Base-by-base conservation (phyloP, 2,888 invertebrate species). In the Ptychoptera albimana region DNA sequence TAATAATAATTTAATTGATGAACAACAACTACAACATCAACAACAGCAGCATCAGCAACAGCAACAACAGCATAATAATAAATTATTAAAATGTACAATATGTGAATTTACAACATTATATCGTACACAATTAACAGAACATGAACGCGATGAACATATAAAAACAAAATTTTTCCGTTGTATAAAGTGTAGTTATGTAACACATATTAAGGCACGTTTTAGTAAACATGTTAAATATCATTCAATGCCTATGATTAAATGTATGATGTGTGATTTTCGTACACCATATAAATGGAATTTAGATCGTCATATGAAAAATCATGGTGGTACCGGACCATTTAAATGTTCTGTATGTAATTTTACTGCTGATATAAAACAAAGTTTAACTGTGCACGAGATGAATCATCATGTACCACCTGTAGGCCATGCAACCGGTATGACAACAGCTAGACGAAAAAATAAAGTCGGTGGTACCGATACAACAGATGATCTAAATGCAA, bases 201-300 rank as follows among this genome's bases (percentile, higher is more conserved):
- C 92, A 2, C 86, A 88, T 63, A 84, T 91, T 57, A 82, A 83
- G 58, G 83, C 87, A 43, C 75, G 89, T 46, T 92, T 79, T 60
- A 88, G 88, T 47, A 92, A 92, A 61, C 92, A 92, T 61, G 86
- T 91, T 42, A 88, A 88, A 59, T 89, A 89, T 63, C 91, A 91
- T 63, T 85, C 87, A 46, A 88, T 87, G 84, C 91, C 84, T 54
- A 89, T 87, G 83, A 89, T 88, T 53, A 89, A 91, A 66, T 94
- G 93, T 64, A 82, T 82, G 46, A 79, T 86, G 62, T 94, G 94
- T 66, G 88, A 91, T 59, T 94, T 93, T 62, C 79, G 85, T 50
- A 91, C 92, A 13, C 88, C 91, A 8, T 86, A 86, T 70, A 82
- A 81, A 63, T 91, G 91, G 83, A 93, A 93, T 67, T 71, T 89